These are phyloP conservation scores for Tamandua tetradactyla DNA, from an alignment of 2,797 vertebrate species.

Conservation along the genomic window DNA sequence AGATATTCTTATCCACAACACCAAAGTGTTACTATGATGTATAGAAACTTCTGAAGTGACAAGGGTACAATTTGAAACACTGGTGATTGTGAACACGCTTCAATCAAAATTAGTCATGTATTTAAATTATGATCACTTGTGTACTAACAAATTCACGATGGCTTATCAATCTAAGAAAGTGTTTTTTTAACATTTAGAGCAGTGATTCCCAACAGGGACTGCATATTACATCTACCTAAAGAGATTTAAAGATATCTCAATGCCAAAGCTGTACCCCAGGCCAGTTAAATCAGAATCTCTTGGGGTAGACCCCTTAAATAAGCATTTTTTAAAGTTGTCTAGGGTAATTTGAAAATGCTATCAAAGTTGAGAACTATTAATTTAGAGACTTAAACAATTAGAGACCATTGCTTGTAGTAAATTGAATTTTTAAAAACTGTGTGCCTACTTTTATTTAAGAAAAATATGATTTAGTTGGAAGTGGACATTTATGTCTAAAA, in stretches of 20 bases:
- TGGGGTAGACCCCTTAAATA: not conserved
- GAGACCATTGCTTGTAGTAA: not conserved
- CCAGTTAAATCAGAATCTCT: slow-evolving; percentile 23
- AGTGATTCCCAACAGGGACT: not conserved
- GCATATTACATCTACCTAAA: not conserved
- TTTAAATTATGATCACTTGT: slow-evolving; percentile 25
- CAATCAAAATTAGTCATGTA: not conserved
- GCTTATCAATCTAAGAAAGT: not conserved
- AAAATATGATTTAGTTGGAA: not conserved
- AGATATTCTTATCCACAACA: not conserved
- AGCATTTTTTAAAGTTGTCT: slow-evolving; percentile 17
- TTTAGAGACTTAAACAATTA: not conserved
- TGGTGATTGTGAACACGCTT: not conserved
- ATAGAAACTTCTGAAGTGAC: not conserved
- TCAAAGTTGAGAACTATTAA: not conserved
- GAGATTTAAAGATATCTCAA: not conserved
- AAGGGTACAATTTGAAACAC: not conserved
- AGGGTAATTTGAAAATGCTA: slow-evolving; percentile 31
- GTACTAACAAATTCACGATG: not conserved
- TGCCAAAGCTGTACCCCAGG: not conserved
- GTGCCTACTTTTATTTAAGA: slow-evolving; percentile 18
- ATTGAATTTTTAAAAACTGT: not conserved
- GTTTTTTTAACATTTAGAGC: not conserved
- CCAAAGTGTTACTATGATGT: not conserved
- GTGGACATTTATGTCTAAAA: not conserved